Evolutionary conservation across 2,113 vertebrate genomes (phyloP).

Genomic region (Salminus brasiliensis): DNA sequence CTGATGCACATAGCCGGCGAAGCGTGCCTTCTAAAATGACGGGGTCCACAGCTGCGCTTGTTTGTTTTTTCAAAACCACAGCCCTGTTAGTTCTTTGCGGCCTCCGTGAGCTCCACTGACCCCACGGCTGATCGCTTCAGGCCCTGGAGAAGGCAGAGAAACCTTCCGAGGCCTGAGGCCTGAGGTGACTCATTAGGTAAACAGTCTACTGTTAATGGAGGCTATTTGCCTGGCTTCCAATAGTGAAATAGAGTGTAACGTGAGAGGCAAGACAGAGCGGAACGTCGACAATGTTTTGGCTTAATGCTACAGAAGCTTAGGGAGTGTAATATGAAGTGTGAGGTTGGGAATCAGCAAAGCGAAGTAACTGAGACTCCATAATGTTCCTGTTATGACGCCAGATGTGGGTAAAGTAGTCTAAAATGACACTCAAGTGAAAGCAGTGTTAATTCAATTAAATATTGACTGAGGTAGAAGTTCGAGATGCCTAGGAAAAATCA

Average conservation of each 20-base stretch:
- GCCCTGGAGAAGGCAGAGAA: conserved; percentile 19
- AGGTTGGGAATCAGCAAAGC: not conserved
- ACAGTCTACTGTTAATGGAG: conserved; percentile 50
- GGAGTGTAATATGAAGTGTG: not conserved
- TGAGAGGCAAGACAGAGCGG: not conserved
- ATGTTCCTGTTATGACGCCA: not conserved
- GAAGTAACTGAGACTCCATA: not conserved
- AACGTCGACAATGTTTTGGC: conserved; percentile 15
- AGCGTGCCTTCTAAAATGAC: conserved; percentile 40
- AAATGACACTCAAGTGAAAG: no score
- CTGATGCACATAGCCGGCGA: conserved; percentile 37
- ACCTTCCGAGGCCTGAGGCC: conserved; percentile 15
- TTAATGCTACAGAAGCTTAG: not conserved
- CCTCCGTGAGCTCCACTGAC: conserved; percentile 11
- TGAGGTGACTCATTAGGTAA: conserved; percentile 53
- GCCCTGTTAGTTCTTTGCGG: conserved; percentile 48
- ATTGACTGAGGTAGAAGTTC: no score
- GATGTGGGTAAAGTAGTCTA: no score
- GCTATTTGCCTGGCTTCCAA: conserved; percentile 19
- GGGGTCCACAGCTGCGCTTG: conserved; percentile 45
- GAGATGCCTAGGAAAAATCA: no score
- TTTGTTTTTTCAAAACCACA: conserved; percentile 23
- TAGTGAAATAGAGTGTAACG: not conserved
- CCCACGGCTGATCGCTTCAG: conserved; percentile 12
- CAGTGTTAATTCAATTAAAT: no score